Evolutionary conservation across 2,797 vertebrate genomes (phyloP).

Genomic region (Aphelocoma californica): DNA sequence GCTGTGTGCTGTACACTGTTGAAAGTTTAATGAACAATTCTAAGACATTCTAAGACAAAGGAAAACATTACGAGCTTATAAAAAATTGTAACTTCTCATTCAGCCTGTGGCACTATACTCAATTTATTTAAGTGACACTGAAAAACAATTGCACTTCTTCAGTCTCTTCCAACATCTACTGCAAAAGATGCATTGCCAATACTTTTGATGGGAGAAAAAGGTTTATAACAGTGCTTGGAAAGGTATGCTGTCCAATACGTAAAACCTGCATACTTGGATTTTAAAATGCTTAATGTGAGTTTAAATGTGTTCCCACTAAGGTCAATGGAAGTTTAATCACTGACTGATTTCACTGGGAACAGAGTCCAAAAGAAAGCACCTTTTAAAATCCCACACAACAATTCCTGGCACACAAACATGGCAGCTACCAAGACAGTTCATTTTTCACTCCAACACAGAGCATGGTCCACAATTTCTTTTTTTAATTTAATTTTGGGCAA

Average conservation of each 20-base stretch:
- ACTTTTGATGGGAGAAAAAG: background rate
- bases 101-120: background rate
- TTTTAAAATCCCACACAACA: slow-evolving; percentile 32
- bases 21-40: slow-evolving; percentile 66
- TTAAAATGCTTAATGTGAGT: background rate
- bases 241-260: background rate
- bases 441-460: slow-evolving; percentile 20
- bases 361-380: slow-evolving; percentile 43
- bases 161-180: background rate
- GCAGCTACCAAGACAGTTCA: slow-evolving; percentile 33
- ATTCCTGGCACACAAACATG: slow-evolving; percentile 29
- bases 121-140: background rate
- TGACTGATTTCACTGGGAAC: slow-evolving; percentile 37
- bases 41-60: slow-evolving; percentile 30
- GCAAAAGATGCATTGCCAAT: background rate
- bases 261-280: slow-evolving; percentile 14
- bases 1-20: background rate
- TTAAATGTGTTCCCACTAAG: slow-evolving; percentile 34
- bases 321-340: slow-evolving; percentile 50
- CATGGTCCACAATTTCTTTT: background rate
- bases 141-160: background rate
- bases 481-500: background rate
- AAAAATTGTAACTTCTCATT: slow-evolving; percentile 15
- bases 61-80: background rate
- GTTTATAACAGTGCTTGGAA: background rate